phyloP scores from a whole-genome alignment of 1,140 invertebrate species.

The Oreohelix idahoensis region DNA sequence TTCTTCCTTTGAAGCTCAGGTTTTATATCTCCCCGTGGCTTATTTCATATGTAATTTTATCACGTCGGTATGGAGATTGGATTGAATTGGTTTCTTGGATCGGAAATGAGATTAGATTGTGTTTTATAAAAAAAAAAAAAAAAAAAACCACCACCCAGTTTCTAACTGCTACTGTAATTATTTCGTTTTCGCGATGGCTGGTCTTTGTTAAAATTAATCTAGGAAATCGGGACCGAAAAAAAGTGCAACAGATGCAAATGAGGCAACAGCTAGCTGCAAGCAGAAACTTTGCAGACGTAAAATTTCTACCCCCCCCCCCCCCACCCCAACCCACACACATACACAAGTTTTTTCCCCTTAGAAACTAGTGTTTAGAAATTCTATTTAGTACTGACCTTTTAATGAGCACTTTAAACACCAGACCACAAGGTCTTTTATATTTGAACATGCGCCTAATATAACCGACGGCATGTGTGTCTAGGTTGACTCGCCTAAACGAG shows the following conservation, averaged over 20 bases:
- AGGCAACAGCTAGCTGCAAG: not conserved
- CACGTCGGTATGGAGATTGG: not conserved
- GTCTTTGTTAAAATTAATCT: not conserved
- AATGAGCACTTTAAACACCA: too few species aligned
- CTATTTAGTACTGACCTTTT: too few species aligned
- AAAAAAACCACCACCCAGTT: not conserved
- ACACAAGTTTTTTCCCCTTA: not conserved
- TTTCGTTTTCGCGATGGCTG: constrained; percentile 2
- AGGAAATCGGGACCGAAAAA: not conserved
- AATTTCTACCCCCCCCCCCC: not conserved
- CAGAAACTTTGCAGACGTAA: not conserved
- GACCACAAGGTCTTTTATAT: too few species aligned
- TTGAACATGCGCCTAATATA: too few species aligned
- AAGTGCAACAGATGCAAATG: not conserved
- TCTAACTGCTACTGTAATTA: not conserved
- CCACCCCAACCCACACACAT: too few species aligned
- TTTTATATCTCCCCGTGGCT: not conserved
- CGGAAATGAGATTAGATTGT: not conserved
- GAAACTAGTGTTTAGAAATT: too few species aligned
- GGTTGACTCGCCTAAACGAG: too few species aligned
- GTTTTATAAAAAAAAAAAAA: not conserved
- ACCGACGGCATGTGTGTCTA: too few species aligned
- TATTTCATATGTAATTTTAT: not conserved
- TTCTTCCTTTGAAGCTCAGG: not conserved
- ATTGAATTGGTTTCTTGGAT: not conserved